Percentiles rank a stretch among this genome's conserved stretches.
Evolutionary conservation across 2,113 vertebrate species (phyloP).

Genomic region (Rhabdornis inornatus): DNA sequence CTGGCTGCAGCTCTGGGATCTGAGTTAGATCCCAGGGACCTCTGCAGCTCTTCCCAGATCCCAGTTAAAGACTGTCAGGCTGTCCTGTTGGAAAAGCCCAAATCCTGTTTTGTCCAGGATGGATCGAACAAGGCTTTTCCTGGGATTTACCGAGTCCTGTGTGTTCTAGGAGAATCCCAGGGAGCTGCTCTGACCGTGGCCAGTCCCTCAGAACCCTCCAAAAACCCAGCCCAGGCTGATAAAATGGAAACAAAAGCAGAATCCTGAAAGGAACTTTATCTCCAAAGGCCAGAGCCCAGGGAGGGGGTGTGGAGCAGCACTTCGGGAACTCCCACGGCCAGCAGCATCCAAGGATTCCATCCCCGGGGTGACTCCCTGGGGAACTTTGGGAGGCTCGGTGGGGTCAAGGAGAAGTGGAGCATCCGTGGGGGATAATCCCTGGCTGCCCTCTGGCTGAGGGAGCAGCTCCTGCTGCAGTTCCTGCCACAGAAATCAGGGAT

Average conservation of each 20-base stretch:
- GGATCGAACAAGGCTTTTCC: background rate
- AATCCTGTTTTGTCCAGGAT: background rate
- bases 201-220: background rate
- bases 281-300: background rate
- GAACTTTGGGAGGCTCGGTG: background rate
- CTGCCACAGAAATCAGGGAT: background rate
- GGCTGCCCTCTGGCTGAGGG: background rate
- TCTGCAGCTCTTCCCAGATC: background rate
- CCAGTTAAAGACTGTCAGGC: background rate
- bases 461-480: background rate
- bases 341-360: background rate
- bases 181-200: background rate
- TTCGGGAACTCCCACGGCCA: background rate
- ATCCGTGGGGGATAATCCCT: rapidly evolving
- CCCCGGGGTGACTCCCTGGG: rapidly evolving
- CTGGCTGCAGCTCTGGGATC: background rate
- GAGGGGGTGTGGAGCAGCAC: background rate
- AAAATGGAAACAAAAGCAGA: slow-evolving; percentile 15
- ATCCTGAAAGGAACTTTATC: slow-evolving; percentile 22
- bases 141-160: background rate
- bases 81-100: background rate
- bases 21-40: background rate
- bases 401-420: background rate
- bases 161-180: background rate
- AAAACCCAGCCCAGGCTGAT: background rate